phyloP scores from a whole-genome alignment of 2,888 invertebrate genomes.

The Rotaria sp. region DNA sequence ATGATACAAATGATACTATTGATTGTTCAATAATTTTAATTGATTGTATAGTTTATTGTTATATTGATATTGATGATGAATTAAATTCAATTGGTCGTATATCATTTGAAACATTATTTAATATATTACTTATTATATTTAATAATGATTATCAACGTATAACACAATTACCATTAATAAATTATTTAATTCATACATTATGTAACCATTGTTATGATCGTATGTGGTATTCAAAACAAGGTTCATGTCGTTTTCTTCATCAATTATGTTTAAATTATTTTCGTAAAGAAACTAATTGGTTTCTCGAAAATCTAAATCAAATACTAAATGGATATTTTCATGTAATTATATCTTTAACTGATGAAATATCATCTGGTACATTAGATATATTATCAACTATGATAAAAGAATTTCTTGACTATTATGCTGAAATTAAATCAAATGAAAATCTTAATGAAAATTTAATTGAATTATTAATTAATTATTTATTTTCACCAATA shows the following conservation, averaged over 20 bases:
- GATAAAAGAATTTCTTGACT: not conserved
- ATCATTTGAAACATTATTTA: not conserved
- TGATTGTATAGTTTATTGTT: not conserved
- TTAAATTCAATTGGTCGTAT: conserved; percentile 6
- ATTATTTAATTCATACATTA: not conserved
- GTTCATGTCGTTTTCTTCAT: conserved; percentile 11
- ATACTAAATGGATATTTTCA: not conserved
- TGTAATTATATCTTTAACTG: not conserved
- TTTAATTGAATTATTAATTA: not conserved
- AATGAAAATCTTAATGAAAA: not conserved
- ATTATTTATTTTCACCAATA: not conserved
- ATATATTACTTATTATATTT: not conserved
- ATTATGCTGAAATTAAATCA: not conserved
- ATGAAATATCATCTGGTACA: conserved; percentile 9
- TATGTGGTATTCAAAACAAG: conserved; percentile 23
- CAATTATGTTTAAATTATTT: not conserved
- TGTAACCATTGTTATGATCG: conserved; percentile 14
- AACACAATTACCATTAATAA: not conserved
- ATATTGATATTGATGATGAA: conserved; percentile 4
- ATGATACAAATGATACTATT: not conserved
- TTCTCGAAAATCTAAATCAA: not conserved
- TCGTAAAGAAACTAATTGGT: not conserved
- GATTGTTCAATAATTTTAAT: conserved; percentile 1
- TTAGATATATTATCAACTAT: not conserved
- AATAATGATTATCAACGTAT: conserved; percentile 15